Evolutionary conservation across 2,797 vertebrate species (phyloP).

Genomic region (Cyprinodon diabolis): DNA sequence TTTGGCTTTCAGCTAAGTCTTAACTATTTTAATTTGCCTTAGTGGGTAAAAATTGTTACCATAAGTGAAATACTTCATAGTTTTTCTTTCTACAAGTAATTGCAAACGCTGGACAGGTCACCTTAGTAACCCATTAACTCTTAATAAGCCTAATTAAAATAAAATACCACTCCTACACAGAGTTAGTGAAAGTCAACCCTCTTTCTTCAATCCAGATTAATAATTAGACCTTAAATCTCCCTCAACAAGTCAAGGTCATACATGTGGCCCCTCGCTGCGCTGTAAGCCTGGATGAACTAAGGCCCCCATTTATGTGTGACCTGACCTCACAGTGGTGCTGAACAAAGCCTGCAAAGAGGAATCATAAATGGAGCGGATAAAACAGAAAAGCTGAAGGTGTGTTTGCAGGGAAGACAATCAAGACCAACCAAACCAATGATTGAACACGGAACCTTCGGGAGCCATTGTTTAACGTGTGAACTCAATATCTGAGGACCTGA

Average conservation of each 20-base stretch:
- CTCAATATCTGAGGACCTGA: too few species aligned
- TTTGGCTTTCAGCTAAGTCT: constrained; percentile 70
- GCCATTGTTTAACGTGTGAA: not conserved
- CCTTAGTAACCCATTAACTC: not conserved
- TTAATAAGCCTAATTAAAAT: constrained; percentile 50
- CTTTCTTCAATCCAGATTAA: constrained; percentile 64
- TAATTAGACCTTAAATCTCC: constrained; percentile 52
- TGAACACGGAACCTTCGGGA: not conserved
- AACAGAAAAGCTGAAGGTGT: constrained; percentile 3
- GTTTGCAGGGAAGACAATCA: not conserved
- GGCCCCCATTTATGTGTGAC: constrained; percentile 43
- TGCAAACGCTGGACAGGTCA: not conserved
- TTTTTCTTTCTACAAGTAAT: not conserved
- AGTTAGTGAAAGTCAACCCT: constrained; percentile 36
- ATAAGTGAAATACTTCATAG: constrained; percentile 1
- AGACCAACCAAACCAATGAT: constrained; percentile 1
- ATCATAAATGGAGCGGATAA: constrained; percentile 11
- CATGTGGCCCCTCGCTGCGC: constrained; percentile 64
- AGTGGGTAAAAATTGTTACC: not conserved
- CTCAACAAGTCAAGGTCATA: constrained; percentile 61
- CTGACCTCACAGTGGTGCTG: constrained; percentile 33
- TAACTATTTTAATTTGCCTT: constrained; percentile 13
- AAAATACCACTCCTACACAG: constrained; percentile 19
- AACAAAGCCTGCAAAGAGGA: constrained; percentile 53
- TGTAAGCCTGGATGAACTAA: constrained; percentile 14